Evolutionary conservation across 2,797 vertebrate genomes (phyloP).

Genomic region (Mustela erminea): DNA sequence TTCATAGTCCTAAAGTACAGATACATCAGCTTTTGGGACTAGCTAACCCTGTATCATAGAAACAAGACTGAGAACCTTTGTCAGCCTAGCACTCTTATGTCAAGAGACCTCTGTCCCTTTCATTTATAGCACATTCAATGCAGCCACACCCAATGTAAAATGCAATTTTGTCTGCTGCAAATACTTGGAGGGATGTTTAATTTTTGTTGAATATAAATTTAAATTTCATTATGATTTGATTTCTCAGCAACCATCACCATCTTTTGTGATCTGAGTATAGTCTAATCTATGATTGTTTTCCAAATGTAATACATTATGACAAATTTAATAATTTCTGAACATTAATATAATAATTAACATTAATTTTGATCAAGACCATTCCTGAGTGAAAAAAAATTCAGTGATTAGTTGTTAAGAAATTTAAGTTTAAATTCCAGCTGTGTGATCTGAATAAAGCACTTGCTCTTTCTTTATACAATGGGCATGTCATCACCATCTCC

Average conservation of each 20-base stretch:
- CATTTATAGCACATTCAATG: background rate
- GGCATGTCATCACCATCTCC: background rate
- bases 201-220: conserved; percentile 10
- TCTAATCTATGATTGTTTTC: background rate
- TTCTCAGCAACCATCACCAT: background rate
- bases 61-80: background rate
- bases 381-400: background rate
- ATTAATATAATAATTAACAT: background rate
- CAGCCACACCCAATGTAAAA: background rate
- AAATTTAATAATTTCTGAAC: conserved; percentile 46
- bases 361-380: background rate
- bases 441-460: background rate
- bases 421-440: background rate
- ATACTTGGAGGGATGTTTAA: background rate
- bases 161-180: background rate
- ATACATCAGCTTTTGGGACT: background rate
- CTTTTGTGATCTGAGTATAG: background rate
- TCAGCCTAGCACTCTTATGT: no score
- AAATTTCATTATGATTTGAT: conserved; percentile 39
- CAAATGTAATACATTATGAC: background rate
- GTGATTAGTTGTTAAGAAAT: background rate
- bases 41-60: background rate
- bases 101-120: background rate
- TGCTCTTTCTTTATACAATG: background rate
- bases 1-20: background rate